These are phyloP conservation scores for Thryonomys swinderianus DNA, from an alignment of 2,113 vertebrate species.

Conservation along the genomic window DNA sequence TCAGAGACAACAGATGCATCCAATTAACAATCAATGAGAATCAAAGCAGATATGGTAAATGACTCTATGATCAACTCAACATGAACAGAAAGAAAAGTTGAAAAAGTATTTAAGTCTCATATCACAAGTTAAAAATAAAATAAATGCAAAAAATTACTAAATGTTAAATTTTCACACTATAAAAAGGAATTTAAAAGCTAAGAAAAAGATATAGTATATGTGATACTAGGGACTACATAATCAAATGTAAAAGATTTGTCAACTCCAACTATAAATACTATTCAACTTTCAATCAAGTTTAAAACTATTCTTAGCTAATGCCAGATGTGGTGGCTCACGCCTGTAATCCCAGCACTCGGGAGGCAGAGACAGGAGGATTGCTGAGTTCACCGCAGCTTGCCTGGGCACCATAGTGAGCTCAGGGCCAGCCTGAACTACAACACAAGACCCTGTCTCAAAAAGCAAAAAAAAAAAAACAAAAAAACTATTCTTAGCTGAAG, in stretches of 20 bases:
- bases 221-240: not conserved
- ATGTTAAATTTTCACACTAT: not conserved
- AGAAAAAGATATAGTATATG: not conserved
- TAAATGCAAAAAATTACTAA: not conserved
- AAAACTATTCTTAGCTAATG: not conserved
- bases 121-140: not conserved
- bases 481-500: not conserved
- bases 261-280: not conserved
- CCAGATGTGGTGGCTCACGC: too few species aligned
- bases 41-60: rapidly evolving
- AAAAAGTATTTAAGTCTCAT: too few species aligned
- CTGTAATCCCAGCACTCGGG: too few species aligned
- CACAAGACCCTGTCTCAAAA: too few species aligned
- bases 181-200: not conserved
- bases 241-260: not conserved
- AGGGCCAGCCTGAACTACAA: too few species aligned
- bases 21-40: too few species aligned
- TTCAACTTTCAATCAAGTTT: not conserved
- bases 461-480: too few species aligned
- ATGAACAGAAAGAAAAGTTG: not conserved
- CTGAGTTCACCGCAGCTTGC: too few species aligned
- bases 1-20: too few species aligned
- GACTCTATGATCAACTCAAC: not conserved
- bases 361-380: too few species aligned
- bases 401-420: too few species aligned